These are phyloP conservation scores for Trematomus loennbergii DNA, from an alignment of 2,113 vertebrate genomes.

Conservation along the genomic window DNA sequence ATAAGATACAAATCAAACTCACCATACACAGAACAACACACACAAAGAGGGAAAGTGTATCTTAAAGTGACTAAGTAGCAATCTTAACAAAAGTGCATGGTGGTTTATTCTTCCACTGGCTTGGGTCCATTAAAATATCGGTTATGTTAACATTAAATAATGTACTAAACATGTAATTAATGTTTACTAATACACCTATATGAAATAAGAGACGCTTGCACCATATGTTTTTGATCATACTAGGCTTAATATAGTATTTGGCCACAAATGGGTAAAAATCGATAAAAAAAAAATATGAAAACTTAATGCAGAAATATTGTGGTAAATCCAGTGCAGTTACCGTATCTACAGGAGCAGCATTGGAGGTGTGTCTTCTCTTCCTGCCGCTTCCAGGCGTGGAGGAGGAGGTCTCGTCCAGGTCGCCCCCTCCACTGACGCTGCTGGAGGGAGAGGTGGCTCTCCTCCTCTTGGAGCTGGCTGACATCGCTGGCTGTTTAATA, in stretches of 20 bases:
- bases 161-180: too few relatives aligned
- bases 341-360: conserved; percentile 93
- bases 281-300: neutral
- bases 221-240: too few relatives aligned
- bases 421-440: conserved; percentile 93
- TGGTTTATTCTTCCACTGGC: too few relatives aligned
- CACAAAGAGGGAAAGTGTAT: too few relatives aligned
- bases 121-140: too few relatives aligned
- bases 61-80: too few relatives aligned
- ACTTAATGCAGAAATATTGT: neutral
- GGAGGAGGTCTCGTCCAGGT: conserved; percentile 92
- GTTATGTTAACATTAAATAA: too few relatives aligned
- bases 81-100: too few relatives aligned
- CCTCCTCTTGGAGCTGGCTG: conserved; percentile 93
- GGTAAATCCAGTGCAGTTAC: conserved; percentile 76
- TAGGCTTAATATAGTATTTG: too few relatives aligned
- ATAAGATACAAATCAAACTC: too few relatives aligned
- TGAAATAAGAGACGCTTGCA: neutral
- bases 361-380: conserved; percentile 91
- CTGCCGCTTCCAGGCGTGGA: conserved; percentile 91
- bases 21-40: too few relatives aligned
- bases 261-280: too few relatives aligned
- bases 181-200: neutral
- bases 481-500: conserved; percentile 58
- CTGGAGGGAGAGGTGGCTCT: conserved; percentile 97